These are phyloP conservation scores for Alosa alosa DNA, from an alignment of 2,113 vertebrate genomes.

Conservation along the genomic window DNA sequence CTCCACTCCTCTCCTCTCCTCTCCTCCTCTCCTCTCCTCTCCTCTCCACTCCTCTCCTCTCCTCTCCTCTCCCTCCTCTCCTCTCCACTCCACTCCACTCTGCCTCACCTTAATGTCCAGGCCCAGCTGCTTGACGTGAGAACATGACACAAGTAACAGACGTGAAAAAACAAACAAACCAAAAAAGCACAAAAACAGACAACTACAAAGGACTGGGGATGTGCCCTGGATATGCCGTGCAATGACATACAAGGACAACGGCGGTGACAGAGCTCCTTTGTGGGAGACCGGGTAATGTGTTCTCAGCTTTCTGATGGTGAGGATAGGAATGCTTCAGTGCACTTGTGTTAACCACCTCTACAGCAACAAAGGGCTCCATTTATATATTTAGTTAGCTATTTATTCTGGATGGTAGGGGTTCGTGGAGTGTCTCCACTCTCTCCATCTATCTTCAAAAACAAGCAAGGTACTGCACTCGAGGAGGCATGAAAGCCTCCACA, in stretches of 20 bases:
- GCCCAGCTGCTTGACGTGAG: neutral
- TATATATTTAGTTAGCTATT: neutral
- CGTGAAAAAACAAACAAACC: too few species aligned
- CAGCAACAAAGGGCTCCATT: neutral
- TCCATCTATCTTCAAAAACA: neutral
- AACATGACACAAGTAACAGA: neutral
- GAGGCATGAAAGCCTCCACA: too few species aligned
- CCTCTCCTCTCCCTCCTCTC: too few species aligned
- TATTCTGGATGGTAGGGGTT: neutral
- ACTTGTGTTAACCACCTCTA: neutral
- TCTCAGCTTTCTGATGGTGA: neutral
- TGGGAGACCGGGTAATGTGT: neutral
- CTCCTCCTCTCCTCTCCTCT: too few species aligned
- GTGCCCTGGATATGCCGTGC: neutral
- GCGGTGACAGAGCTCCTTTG: neutral
- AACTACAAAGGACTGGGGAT: neutral
- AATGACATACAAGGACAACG: neutral
- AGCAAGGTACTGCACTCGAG: too few species aligned
- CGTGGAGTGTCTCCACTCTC: neutral
- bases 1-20: too few species aligned
- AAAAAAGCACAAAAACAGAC: too few species aligned
- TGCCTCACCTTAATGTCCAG: conserved; percentile 1
- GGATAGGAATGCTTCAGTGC: neutral
- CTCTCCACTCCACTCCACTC: neutral
- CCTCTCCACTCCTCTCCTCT: too few species aligned